Percentiles rank a stretch among this genome's conserved stretches.
Conservation (phyloP, 2,888 invertebrate species). For the Oxyscelio sp. region DNA sequence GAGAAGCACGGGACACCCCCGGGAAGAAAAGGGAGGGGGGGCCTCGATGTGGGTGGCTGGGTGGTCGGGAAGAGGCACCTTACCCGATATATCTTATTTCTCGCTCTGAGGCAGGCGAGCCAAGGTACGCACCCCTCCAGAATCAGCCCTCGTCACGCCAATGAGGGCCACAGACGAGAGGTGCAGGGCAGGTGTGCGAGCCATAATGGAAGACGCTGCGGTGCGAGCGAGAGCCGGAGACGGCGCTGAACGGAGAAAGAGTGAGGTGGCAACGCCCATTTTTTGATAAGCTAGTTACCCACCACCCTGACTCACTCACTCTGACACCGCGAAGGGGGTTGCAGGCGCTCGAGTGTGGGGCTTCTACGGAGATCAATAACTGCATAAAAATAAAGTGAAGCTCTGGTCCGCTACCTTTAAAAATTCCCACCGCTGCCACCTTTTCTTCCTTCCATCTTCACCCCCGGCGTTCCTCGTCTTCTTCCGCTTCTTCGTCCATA, state of each 20-base stretch:
- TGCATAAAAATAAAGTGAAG: conserved; percentile 89
- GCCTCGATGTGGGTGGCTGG: conserved; percentile 57
- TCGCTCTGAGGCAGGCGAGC: conserved; percentile 61
- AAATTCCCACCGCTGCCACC: conserved; percentile 81
- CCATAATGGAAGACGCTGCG: conserved; percentile 85
- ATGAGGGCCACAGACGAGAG: conserved; percentile 80
- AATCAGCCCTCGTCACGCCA: conserved; percentile 78
- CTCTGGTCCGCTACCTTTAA: conserved; percentile 88
- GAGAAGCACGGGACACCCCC: conserved; percentile 86
- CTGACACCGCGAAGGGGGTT: conserved; percentile 68
- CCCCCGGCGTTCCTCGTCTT: conserved; percentile 66
- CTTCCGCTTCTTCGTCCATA: conserved; percentile 78
- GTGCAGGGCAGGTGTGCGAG: conserved; percentile 84
- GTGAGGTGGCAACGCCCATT: conserved; percentile 88
- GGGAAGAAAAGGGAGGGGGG: conserved; percentile 82
- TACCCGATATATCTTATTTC: conserved; percentile 74
- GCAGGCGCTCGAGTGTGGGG: conserved; percentile 82
- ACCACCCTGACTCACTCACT: conserved; percentile 81
- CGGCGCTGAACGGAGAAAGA: conserved; percentile 82
- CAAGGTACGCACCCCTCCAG: conserved; percentile 70
- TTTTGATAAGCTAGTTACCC: conserved; percentile 89
- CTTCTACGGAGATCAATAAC: conserved; percentile 88
- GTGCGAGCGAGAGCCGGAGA: conserved; percentile 77
- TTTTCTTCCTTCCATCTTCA: conserved; percentile 69
- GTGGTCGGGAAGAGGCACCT: conserved; percentile 75